A percentile compares a stretch with the other conserved stretches of the same genome.
Conservation (phyloP, 2,797 vertebrate species). For the Poeciliopsis presidionis region DNA sequence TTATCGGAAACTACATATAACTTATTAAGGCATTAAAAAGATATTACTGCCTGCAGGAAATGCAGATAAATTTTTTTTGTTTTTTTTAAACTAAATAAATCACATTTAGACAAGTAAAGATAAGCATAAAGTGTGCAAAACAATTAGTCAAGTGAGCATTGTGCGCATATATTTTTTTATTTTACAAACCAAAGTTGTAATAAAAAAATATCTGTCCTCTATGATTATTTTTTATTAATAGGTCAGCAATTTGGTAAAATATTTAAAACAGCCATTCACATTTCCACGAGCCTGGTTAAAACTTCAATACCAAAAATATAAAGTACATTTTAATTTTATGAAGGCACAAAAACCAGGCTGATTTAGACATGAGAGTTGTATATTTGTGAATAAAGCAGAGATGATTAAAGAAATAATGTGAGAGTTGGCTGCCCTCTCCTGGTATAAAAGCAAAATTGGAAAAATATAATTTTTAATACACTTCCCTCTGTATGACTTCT, state of each 20-base stretch:
- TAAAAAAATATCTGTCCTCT: not conserved
- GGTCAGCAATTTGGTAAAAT: not conserved
- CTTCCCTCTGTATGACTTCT: not conserved
- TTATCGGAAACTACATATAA: not conserved
- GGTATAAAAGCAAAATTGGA: conserved; percentile 19
- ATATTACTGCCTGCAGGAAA: not conserved
- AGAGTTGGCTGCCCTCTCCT: conserved; percentile 65
- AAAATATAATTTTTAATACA: not conserved
- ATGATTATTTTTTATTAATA: not conserved
- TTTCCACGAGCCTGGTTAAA: not conserved
- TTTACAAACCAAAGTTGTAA: not conserved
- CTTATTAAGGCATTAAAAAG: not conserved
- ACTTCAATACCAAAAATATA: not conserved
- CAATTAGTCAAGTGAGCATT: not conserved
- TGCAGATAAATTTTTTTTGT: not conserved
- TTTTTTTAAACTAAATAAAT: not conserved
- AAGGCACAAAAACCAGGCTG: not conserved
- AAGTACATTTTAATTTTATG: not conserved
- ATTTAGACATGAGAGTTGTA: not conserved
- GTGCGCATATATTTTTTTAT: not conserved
- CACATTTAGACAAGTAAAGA: not conserved
- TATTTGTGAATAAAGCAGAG: not conserved
- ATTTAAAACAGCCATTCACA: not conserved
- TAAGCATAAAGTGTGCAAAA: not conserved
- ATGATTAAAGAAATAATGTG: not conserved